Percentiles rank a stretch among this genome's conserved stretches.
Conservation (phyloP, 2,888 invertebrate species). For the Phortica magna region DNA sequence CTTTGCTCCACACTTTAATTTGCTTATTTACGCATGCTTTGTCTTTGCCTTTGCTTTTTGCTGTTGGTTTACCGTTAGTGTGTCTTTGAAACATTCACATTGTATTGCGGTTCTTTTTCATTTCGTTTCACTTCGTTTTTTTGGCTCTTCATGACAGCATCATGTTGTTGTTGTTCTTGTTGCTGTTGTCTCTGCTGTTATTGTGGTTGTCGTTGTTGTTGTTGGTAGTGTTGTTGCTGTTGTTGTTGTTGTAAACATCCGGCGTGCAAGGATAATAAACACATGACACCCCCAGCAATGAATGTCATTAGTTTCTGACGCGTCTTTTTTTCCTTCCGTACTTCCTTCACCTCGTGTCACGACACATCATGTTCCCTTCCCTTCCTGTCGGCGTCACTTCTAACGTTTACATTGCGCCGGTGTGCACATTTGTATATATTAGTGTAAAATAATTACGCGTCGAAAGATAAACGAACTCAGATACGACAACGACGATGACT, state of each 20-base stretch:
- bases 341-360: too few species aligned
- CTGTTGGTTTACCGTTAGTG: neutral
- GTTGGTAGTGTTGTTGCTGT: neutral
- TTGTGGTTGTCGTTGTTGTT: constrained; percentile 34
- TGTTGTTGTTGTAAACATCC: constrained; percentile 50
- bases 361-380: too few species aligned
- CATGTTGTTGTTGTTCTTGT: neutral
- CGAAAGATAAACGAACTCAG: constrained; percentile 11
- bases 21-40: neutral
- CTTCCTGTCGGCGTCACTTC: neutral
- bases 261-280: constrained; percentile 59
- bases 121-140: neutral
- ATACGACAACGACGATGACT: too few species aligned
- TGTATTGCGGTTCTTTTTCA: constrained; percentile 17
- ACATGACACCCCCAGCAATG: constrained; percentile 57
- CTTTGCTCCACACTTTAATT: neutral
- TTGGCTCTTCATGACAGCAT: neutral
- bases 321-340: neutral
- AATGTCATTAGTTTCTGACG: constrained; percentile 31
- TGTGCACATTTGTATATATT: constrained; percentile 1
- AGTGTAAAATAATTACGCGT: constrained; percentile 15
- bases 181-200: constrained; percentile 13
- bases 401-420: neutral
- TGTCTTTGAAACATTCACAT: neutral
- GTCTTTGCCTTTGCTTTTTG: neutral